Conservation (phyloP, 2,113 vertebrate genomes). For the Larimichthys crocea region DNA sequence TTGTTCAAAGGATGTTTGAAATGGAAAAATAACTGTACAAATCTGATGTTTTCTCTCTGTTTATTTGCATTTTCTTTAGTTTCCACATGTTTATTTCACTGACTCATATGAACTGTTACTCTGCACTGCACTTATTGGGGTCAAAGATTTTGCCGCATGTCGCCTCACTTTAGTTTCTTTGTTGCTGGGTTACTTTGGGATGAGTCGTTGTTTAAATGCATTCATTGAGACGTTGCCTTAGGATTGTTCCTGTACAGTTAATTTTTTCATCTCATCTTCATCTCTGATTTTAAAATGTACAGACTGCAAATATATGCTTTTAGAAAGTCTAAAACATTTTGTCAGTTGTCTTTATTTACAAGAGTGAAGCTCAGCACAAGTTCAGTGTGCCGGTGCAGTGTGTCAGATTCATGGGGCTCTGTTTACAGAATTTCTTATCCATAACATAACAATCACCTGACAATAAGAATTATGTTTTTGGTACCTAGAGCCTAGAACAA, state of each 20-base stretch:
- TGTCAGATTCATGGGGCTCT: no score
- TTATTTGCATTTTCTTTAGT: neutral
- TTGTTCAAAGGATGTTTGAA: conserved; percentile 16
- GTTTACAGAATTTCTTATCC: no score
- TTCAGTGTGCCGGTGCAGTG: no score
- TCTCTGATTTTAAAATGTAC: conserved; percentile 28
- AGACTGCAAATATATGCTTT: conserved; percentile 38
- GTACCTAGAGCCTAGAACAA: no score
- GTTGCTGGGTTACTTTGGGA: neutral
- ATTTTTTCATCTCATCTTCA: neutral
- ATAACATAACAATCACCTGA: no score
- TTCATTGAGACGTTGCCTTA: conserved; percentile 40
- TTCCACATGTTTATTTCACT: conserved; percentile 29
- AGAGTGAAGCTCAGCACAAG: no score
- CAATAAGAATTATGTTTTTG: no score
- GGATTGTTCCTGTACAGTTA: conserved; percentile 25
- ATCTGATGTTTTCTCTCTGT: neutral
- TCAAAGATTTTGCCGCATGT: conserved; percentile 9
- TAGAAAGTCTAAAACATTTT: conserved; percentile 14
- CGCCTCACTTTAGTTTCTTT: conserved; percentile 3
- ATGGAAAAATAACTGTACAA: conserved; percentile 44
- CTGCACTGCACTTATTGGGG: conserved; percentile 42
- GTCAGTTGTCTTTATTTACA: neutral
- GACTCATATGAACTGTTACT: conserved; percentile 12
- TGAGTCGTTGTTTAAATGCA: neutral